Conservation (phyloP, 2,888 invertebrate species). For the Julus scandinavius region DNA sequence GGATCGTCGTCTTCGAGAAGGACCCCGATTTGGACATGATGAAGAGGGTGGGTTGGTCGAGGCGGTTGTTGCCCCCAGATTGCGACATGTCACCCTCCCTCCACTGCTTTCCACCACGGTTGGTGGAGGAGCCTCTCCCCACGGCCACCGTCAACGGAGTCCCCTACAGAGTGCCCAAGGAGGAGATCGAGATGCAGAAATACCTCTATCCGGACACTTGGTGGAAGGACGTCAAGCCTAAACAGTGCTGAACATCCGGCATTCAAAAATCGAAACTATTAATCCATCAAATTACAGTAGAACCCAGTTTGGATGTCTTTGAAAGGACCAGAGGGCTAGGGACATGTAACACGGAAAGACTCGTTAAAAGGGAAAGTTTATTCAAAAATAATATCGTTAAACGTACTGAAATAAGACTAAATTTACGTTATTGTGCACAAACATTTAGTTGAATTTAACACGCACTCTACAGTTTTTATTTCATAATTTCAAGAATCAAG, state of each 20-base stretch:
- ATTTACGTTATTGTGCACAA: no score
- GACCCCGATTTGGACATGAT: conserved; percentile 67
- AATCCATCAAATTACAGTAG: no score
- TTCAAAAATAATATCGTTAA: no score
- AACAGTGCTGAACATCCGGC: conserved; percentile 53
- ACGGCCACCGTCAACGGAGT: conserved; percentile 68
- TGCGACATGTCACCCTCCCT: conserved; percentile 69
- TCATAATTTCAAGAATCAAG: no score
- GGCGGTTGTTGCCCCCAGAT: conserved; percentile 70
- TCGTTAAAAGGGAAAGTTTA: no score
- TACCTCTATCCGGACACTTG: conserved; percentile 72
- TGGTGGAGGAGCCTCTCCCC: conserved; percentile 69
- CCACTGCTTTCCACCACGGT: conserved; percentile 70
- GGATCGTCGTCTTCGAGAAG: conserved; percentile 69
- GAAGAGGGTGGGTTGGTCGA: conserved; percentile 70
- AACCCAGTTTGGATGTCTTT: no score
- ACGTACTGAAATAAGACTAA: no score
- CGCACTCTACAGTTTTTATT: no score
- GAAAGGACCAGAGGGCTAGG: no score
- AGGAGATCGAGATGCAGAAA: conserved; percentile 72
- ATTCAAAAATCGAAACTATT: no score
- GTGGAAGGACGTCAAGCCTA: conserved; percentile 66
- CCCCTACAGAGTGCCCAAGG: conserved; percentile 70
- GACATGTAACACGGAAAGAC: no score
- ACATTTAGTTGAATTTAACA: no score